phyloP scores from a whole-genome alignment of 2,888 invertebrate genomes.

The Drosophila stalkeri region DNA sequence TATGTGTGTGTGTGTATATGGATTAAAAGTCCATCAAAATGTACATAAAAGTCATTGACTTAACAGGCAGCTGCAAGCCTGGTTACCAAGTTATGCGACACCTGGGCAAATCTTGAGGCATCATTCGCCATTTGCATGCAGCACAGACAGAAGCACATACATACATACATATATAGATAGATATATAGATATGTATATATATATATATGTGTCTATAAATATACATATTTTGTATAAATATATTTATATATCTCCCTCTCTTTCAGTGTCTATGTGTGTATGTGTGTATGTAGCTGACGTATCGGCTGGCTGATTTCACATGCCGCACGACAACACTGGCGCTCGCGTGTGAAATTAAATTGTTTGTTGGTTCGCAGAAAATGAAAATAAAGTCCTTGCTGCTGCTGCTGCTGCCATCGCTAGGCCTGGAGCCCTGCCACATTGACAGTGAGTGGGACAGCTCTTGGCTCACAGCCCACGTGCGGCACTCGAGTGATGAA shows the following conservation, averaged over 20 bases:
- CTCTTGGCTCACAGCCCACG: slow-evolving; percentile 15
- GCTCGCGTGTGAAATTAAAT: slow-evolving; percentile 81
- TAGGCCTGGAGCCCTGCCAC: slow-evolving; percentile 21
- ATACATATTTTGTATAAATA: slow-evolving; percentile 1
- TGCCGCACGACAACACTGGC: slow-evolving; percentile 81
- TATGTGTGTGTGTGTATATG: slow-evolving; percentile 44
- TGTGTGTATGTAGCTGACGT: slow-evolving; percentile 25
- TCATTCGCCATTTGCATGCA: slow-evolving; percentile 60
- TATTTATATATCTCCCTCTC: not conserved
- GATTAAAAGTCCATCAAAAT: slow-evolving; percentile 81
- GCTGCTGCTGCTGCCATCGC: slow-evolving; percentile 16
- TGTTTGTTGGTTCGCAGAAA: slow-evolving; percentile 77
- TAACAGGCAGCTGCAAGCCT: slow-evolving; percentile 50
- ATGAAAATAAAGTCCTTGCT: slow-evolving; percentile 65
- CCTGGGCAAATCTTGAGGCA: slow-evolving; percentile 70
- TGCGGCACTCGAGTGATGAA: slow-evolving; percentile 42
- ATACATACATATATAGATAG: not conserved
- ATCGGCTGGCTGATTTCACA: slow-evolving; percentile 72
- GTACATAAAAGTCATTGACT: slow-evolving; percentile 79
- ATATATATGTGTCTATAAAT: not conserved
- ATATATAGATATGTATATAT: not conserved
- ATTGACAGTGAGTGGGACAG: slow-evolving; percentile 24
- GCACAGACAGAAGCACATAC: not conserved
- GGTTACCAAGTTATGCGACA: slow-evolving; percentile 48
- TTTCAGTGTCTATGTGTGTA: not conserved